Percentiles rank a stretch among this genome's conserved stretches.
Evolutionary conservation across 1,140 invertebrate species (phyloP).

Genomic region (Anoplophora glabripennis): DNA sequence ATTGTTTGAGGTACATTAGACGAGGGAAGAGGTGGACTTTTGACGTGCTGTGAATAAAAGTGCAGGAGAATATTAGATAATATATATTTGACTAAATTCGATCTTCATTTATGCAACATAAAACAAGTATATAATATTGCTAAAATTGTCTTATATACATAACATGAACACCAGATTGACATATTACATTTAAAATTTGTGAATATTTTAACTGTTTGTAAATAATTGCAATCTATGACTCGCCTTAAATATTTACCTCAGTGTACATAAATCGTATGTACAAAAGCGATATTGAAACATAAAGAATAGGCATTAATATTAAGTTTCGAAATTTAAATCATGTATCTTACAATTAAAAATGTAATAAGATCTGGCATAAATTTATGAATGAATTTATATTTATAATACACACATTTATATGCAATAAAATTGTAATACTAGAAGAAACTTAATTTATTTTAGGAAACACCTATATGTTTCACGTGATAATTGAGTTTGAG

Average conservation of each 20-base stretch:
- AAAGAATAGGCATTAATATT: too few species aligned
- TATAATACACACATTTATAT: constrained; percentile 17
- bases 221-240: constrained; percentile 7
- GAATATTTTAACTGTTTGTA: not conserved
- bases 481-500: not conserved
- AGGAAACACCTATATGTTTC: constrained; percentile 6
- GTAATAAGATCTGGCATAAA: constrained; percentile 10
- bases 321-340: not conserved
- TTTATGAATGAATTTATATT: constrained; percentile 12
- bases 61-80: constrained; percentile 10
- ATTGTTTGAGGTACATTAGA: too few species aligned
- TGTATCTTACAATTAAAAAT: constrained; percentile 4
- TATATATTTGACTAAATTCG: constrained; percentile 24
- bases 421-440: not conserved
- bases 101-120: constrained; percentile 20
- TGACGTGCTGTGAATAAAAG: too few species aligned
- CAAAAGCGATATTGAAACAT: too few species aligned
- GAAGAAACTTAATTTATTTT: too few species aligned
- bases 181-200: constrained; percentile 7
- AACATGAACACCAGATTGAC: constrained; percentile 17
- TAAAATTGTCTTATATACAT: constrained; percentile 28
- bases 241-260: too few species aligned
- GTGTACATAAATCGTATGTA: too few species aligned
- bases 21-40: too few species aligned
- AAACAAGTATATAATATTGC: constrained; percentile 25